Evolutionary conservation across 2,797 vertebrate genomes (phyloP), one percentile per base, ranked within the genome.

Genomic region (Urocyon cinereoargenteus): DNA sequence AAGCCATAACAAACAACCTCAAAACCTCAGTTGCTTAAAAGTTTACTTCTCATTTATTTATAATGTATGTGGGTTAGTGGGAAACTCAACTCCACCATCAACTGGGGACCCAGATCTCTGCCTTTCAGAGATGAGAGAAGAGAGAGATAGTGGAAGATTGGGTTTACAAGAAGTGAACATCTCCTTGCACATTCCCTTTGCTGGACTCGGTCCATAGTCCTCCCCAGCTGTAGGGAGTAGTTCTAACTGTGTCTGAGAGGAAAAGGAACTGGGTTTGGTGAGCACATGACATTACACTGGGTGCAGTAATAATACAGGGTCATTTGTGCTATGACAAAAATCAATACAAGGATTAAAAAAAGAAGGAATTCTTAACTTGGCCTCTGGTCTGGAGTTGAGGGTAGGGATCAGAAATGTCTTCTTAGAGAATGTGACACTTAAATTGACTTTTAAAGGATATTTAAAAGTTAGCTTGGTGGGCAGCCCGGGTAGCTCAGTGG

Each of bases 361-460:
- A 94, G 57, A 90, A 83, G 55, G 31, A 77, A 51, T 83, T 51
- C 19, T 89, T 85, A 90, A 68, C 34, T 73, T 92, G 78, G 21
- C 51, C 14, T 95, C n/a, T 89, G n/a, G 26, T 53, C 31, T 45
- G 4, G 3, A 11, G 45, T 14, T 77, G 6, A 7, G 21, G 22
- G 10, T 84, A 59, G 18, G 40, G 77, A 84, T 97, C 49, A 91
- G 40, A 16, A 91, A 86, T 81, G 34, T 8, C 3, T 97, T 68
- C 53, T 40, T 89, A 45, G 59, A 94, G 34, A 18, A 85, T 77
- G 12, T 90, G 84, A 62, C 13, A 55, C 21, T 68, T 66, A 91
- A 75, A 85, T 19, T 86, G 49, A 72, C 75, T 81, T 96, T 97
- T 93, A 31, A 45, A 83, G 31, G 31, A 24, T 68, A 57, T 93